Conservation (phyloP, 2,797 vertebrate species). For the Pseudotriccus pelzelni region DNA sequence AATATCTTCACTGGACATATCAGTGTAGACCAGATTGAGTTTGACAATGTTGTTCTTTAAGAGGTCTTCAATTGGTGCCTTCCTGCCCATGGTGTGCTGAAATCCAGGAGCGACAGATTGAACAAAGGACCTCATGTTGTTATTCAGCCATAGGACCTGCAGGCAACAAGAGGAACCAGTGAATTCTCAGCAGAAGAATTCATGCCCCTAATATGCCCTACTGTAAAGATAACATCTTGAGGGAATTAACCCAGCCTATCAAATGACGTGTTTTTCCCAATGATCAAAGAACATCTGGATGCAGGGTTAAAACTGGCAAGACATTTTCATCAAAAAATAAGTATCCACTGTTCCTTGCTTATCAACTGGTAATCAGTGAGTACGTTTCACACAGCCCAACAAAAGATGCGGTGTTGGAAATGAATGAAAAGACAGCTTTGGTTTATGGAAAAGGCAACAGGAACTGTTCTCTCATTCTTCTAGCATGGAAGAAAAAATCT, state of each 20-base stretch:
- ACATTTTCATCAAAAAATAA: background rate
- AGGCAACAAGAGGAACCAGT: background rate
- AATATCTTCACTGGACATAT: constrained; percentile 84
- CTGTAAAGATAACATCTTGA: background rate
- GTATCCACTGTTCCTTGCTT: background rate
- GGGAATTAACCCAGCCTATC: background rate
- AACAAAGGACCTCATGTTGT: constrained; percentile 74
- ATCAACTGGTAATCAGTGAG: background rate
- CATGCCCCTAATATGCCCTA: background rate
- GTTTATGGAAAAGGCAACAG: background rate
- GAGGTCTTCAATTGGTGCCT: constrained; percentile 77
- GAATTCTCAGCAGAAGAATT: background rate
- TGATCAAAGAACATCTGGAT: background rate
- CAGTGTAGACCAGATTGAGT: constrained; percentile 87
- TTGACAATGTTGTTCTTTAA: constrained; percentile 74
- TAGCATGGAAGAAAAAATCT: background rate
- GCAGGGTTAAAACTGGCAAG: background rate
- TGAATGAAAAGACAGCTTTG: background rate
- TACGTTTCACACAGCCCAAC: background rate
- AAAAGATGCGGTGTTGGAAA: background rate
- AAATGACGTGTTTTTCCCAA: background rate
- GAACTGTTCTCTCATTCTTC: background rate
- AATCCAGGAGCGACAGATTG: constrained; percentile 78
- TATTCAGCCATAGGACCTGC: constrained; percentile 85
- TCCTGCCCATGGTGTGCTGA: constrained; percentile 80